phyloP scores from a whole-genome alignment of 2,888 invertebrate genomes.

The Andrena camellia region DNA sequence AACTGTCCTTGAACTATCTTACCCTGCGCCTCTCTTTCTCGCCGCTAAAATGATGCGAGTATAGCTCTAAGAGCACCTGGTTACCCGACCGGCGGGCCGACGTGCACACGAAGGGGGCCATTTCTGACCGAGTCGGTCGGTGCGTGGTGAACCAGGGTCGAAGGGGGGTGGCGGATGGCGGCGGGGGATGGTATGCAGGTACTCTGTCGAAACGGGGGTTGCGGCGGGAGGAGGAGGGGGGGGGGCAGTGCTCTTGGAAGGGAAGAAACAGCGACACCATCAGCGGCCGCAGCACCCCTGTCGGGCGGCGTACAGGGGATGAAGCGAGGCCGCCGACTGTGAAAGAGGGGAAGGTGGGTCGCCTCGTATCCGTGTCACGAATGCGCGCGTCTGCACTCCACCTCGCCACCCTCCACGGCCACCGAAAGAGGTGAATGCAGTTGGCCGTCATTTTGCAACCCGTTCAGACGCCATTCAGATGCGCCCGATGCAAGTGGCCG shows the following conservation, averaged over 20 bases:
- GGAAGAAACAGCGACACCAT: slow-evolving; percentile 31
- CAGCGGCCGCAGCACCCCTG: slow-evolving; percentile 33
- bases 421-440: slow-evolving; percentile 80
- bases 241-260: background rate
- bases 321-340: slow-evolving; percentile 62
- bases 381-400: slow-evolving; percentile 80
- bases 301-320: slow-evolving; percentile 60
- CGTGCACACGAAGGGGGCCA: background rate
- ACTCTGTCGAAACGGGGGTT: background rate
- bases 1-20: slow-evolving; percentile 44
- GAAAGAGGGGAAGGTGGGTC: slow-evolving; percentile 63
- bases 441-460: slow-evolving; percentile 81
- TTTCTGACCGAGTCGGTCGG: slow-evolving; percentile 11
- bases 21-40: background rate
- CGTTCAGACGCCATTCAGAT: slow-evolving; percentile 83
- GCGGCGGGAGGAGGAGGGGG: background rate
- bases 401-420: slow-evolving; percentile 69
- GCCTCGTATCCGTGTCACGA: slow-evolving; percentile 80
- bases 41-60: slow-evolving; percentile 33
- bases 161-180: background rate
- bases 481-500: slow-evolving; percentile 78
- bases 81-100: background rate
- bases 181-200: slow-evolving; percentile 15
- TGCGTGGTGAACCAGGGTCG: slow-evolving; percentile 16
- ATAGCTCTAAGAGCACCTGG: slow-evolving; percentile 10